Base-by-base conservation (phyloP, 37 sponge, comb jelly and placozoan species). In the Diacarnus erythraeanus region DNA sequence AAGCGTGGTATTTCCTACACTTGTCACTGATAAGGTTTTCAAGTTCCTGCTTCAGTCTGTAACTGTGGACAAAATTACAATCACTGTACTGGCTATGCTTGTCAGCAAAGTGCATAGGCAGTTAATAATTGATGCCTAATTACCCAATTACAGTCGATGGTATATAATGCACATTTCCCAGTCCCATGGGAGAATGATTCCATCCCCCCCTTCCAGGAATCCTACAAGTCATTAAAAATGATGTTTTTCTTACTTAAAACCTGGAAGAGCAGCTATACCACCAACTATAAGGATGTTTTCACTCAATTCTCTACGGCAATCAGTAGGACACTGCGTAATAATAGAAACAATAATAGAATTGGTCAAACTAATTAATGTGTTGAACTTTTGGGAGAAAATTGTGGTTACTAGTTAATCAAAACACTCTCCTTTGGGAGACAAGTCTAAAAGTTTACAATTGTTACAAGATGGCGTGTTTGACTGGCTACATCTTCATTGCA, bases 211-310 rank as follows among this genome's bases (percentile, higher is more conserved):
- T n/a, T n/a, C n/a, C n/a, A n/a, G n/a, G n/a, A n/a, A n/a, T n/a
- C n/a, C n/a, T n/a, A 20, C 64, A 63, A 63, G 20, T 23, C 26
- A 63, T 15, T 63, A 6, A 30, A 63, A 63, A 12, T 63, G 8
- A 15, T 47, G 12, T 12, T 47, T 47, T 31, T 26, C 94, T 75
- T 59, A 94, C 95, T 83, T 85, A 72, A 94, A 88, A 21, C 95
- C 95, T 41, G 82, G 79, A 6, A 92, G 75, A 18, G 77, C 36
- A 18, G 89, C 89, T 63, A 63, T 75, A 1, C 97, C 97, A 39
- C 97, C 97, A 26, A 93, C 84, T 25, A 96, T 88, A 36, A 90
- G 63, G 29, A 96, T 90, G 66, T 90, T 96, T 34, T 90, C 89
- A 73, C 77, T 72, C 35, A 96, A 75, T 42, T 82, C 82, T 20